phyloP scores from a whole-genome alignment of 2,113 vertebrate species.

The Corythaixoides concolor region DNA sequence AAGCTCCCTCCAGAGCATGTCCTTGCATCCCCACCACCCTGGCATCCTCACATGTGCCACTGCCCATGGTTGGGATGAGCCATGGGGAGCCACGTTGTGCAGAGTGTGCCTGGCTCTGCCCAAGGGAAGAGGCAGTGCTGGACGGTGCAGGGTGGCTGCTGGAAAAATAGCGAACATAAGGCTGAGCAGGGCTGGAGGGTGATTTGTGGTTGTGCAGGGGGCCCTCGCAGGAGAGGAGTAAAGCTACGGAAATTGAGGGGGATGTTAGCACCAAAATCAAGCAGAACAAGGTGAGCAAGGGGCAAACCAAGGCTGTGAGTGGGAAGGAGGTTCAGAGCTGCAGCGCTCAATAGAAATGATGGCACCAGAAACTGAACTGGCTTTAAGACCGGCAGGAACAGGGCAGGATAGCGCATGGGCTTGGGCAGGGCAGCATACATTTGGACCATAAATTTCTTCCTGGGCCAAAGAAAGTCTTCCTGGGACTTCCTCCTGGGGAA shows the following conservation, averaged over 20 bases:
- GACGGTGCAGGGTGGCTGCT: not conserved
- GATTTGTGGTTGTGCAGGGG: not conserved
- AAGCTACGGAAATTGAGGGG: fast-evolving
- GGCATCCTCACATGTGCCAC: fast-evolving
- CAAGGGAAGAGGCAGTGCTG: not conserved
- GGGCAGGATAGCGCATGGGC: not conserved
- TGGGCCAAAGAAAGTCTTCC: too few relatives aligned
- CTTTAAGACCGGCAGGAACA: too few relatives aligned
- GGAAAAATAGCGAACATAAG: not conserved
- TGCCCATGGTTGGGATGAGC: not conserved
- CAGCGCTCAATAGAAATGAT: fast-evolving
- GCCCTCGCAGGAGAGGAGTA: fast-evolving
- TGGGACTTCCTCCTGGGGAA: not conserved
- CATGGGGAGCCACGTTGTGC: fast-evolving
- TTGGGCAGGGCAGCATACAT: not conserved
- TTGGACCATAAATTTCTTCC: not conserved
- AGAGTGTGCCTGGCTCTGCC: not conserved
- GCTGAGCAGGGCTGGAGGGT: not conserved
- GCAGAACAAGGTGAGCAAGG: fast-evolving
- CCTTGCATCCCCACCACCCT: not conserved
- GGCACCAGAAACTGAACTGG: not conserved
- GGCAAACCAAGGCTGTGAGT: not conserved
- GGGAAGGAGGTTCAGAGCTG: not conserved
- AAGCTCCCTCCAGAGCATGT: not conserved
- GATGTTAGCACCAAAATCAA: not conserved